Conservation (phyloP, 2,113 vertebrate species). For the Lucifuga dentata region DNA sequence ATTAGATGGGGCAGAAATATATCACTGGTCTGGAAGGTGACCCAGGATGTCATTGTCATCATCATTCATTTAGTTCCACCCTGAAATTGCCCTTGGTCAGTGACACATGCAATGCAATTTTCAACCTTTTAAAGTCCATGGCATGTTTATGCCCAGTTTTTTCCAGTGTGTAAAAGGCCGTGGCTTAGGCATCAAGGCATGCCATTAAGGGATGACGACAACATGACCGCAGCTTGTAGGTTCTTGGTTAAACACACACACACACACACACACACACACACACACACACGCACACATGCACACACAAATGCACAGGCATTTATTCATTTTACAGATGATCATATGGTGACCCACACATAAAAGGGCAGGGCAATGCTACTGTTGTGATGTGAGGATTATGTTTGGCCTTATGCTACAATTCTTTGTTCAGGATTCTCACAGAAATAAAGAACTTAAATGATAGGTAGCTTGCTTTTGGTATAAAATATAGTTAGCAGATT, state of each 20-base stretch:
- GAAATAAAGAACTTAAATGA: slow-evolving; percentile 25
- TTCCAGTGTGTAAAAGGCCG: slow-evolving; percentile 19
- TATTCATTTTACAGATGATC: slow-evolving; percentile 60
- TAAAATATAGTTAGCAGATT: no score
- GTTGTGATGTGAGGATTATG: slow-evolving; percentile 43
- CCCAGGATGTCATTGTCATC: slow-evolving; percentile 60
- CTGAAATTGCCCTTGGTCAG: slow-evolving; percentile 57
- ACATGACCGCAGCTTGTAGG: slow-evolving; percentile 19
- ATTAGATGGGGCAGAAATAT: slow-evolving; percentile 48
- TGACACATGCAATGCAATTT: slow-evolving; percentile 52
- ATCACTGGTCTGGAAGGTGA: slow-evolving; percentile 50
- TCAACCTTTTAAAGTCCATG: slow-evolving; percentile 48
- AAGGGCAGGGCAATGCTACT: slow-evolving; percentile 35
- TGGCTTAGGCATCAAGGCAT: slow-evolving; percentile 7
- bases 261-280: slow-evolving; percentile 9
- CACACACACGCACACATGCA: slow-evolving; percentile 5
- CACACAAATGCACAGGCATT: slow-evolving; percentile 26
- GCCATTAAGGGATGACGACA: slow-evolving; percentile 35
- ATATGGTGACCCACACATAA: slow-evolving; percentile 54
- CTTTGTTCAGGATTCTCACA: slow-evolving; percentile 19
- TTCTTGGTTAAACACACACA: slow-evolving; percentile 21
- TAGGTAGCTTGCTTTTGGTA: not conserved
- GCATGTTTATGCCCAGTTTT: slow-evolving; percentile 57
- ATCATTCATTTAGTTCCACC: slow-evolving; percentile 65
- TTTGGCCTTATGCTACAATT: slow-evolving; percentile 43